These are phyloP conservation scores for Drosophila kambysellisi DNA, from an alignment of 2,888 invertebrate genomes.

Conservation along the genomic window DNA sequence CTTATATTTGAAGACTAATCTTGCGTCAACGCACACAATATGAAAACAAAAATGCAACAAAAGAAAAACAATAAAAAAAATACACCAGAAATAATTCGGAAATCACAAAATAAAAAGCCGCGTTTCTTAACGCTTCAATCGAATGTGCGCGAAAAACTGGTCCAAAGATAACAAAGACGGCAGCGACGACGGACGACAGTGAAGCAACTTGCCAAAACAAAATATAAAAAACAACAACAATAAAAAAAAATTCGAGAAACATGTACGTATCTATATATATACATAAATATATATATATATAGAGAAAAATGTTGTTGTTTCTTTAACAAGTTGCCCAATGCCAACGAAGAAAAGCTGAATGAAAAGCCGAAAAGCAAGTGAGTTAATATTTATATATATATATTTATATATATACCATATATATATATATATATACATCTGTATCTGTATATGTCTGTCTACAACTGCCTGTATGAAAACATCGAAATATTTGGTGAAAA, in stretches of 20 bases:
- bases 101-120: slow-evolving; percentile 44
- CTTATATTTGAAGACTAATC: background rate
- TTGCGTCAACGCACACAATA: background rate
- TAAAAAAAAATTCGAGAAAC: background rate
- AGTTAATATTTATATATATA: slow-evolving; percentile 23
- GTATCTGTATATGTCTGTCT: slow-evolving; percentile 6
- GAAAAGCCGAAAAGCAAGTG: slow-evolving; percentile 43
- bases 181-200: slow-evolving; percentile 34
- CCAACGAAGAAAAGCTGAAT: slow-evolving; percentile 58
- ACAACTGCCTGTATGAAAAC: slow-evolving; percentile 23
- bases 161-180: slow-evolving; percentile 26
- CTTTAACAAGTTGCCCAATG: slow-evolving; percentile 63
- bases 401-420: background rate
- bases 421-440: slow-evolving; percentile 5
- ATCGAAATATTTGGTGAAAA: slow-evolving; percentile 52
- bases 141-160: slow-evolving; percentile 61
- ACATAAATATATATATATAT: slow-evolving; percentile 5
- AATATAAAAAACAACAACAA: slow-evolving; percentile 18
- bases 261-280: background rate
- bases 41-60: background rate
- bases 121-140: slow-evolving; percentile 49
- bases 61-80: background rate
- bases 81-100: slow-evolving; percentile 4
- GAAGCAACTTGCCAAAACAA: slow-evolving; percentile 53
- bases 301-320: slow-evolving; percentile 42